Evolutionary conservation across 2,113 vertebrate genomes (phyloP), one percentile per base, ranked within the genome.

Genomic region (Platycercus adscitus): DNA sequence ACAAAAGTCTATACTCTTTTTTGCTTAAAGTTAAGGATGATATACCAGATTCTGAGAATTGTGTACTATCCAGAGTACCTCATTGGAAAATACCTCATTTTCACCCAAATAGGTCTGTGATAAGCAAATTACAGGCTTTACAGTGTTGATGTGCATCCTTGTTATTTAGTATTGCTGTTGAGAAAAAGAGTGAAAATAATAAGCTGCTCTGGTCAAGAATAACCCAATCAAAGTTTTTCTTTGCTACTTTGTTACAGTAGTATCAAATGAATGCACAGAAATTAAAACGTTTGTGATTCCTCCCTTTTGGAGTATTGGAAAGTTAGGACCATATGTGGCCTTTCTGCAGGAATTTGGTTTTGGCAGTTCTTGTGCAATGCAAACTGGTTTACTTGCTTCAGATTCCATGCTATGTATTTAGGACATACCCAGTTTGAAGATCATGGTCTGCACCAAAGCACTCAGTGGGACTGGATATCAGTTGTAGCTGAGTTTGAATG

Each of bases 101-200:
- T 79, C 8, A 33, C 39, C 10, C 1, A 1, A 29, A 39, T 13
- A 55, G 17, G 6, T 1, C 0, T 39, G 15, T 25, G 17, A 28
- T 14, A 73, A 77, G 15, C 6, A 61, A 20, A 26, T n/a, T 4
- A 49, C 61, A 17, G 24, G 17, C 28, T 46, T 73, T 8, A 37
- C 20, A 75, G 6, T 46, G 11, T 78, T 63, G 17, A 31, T 7
- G 17, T 53, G 46, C 58, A 35, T 72, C 25, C 31, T 61, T 61
- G 17, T 50, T 73, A 25, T 37, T 13, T 84, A 35, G 10, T 37
- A 53, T 8, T 24, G 12, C 24, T 78, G 7, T 63, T 75, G 43
- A 87, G 23, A 69, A 55, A 49, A 92, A 5, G 6, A 39, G 14
- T 46, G 25, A 64, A 82, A 86, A 60, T 49, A 71, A 24, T 31